These are phyloP conservation scores for Goniozus legneri DNA, from an alignment of 1,140 invertebrate genomes.

Conservation along the genomic window DNA sequence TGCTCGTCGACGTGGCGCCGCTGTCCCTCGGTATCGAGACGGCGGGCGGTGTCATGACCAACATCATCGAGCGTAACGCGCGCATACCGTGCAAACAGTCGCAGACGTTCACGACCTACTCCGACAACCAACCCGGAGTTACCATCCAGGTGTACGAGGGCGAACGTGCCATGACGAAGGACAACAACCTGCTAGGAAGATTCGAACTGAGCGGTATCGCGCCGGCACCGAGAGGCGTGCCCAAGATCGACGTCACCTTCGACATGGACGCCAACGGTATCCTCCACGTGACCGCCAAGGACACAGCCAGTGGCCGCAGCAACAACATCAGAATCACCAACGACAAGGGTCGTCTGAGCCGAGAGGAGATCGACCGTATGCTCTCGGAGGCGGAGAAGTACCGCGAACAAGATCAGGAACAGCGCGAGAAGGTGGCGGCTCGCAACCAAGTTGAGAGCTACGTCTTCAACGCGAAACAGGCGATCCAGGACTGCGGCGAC, in stretches of 20 bases:
- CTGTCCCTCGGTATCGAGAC: constrained; percentile 61
- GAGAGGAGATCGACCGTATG: constrained; percentile 63
- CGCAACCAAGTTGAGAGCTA: constrained; percentile 72
- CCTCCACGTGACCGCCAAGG: constrained; percentile 59
- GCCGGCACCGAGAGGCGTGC: constrained; percentile 57
- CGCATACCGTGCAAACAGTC: constrained; percentile 64
- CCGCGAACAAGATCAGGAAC: constrained; percentile 57
- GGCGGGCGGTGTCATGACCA: constrained; percentile 59
- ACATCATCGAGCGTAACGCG: constrained; percentile 61
- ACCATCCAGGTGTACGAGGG: constrained; percentile 69
- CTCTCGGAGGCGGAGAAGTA: constrained; percentile 66
- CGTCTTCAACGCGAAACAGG: constrained; percentile 66
- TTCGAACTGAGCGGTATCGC: constrained; percentile 61
- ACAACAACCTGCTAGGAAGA: constrained; percentile 76
- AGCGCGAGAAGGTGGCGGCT: constrained; percentile 58
- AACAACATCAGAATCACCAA: constrained; percentile 60
- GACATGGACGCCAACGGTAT: constrained; percentile 69
- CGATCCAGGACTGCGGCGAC: constrained; percentile 40
- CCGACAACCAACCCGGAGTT: constrained; percentile 69
- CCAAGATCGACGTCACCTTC: constrained; percentile 69
- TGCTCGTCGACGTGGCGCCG: constrained; percentile 71
- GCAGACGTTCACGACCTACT: constrained; percentile 65
- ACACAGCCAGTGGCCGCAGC: constrained; percentile 52
- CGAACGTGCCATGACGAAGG: constrained; percentile 64
- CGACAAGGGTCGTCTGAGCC: constrained; percentile 58